These are phyloP conservation scores for Neoaliturus tenellus DNA, from an alignment of 2,888 invertebrate species.

Conservation along the genomic window DNA sequence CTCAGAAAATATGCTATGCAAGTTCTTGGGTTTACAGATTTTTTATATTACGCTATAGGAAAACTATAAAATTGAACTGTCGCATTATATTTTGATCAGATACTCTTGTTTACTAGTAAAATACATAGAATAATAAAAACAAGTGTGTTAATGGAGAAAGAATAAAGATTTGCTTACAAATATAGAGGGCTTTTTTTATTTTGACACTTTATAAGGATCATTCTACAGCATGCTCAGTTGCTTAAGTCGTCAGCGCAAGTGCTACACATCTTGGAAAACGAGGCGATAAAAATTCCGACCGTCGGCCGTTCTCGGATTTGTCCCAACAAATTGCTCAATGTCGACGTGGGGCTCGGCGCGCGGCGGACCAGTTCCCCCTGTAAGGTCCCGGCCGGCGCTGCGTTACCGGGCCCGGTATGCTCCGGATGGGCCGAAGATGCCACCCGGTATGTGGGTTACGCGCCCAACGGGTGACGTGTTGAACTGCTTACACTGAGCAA, in stretches of 20 bases:
- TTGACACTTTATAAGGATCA: too few species aligned
- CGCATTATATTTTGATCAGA: too few species aligned
- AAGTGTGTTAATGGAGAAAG: too few species aligned
- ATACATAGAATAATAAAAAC: too few species aligned
- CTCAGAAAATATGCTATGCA: too few species aligned
- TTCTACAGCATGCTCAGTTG: background rate
- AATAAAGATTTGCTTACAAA: too few species aligned
- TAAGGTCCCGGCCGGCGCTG: background rate
- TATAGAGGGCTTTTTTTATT: too few species aligned
- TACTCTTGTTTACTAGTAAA: too few species aligned
- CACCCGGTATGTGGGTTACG: background rate
- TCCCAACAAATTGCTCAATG: constrained; percentile 9
- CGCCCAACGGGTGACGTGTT: background rate
- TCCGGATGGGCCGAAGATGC: background rate
- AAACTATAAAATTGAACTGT: too few species aligned
- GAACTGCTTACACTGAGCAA: too few species aligned
- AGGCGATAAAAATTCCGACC: constrained; percentile 23
- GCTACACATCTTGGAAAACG: background rate
- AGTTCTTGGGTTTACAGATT: too few species aligned
- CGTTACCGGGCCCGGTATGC: background rate
- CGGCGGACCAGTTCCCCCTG: background rate
- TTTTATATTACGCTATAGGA: too few species aligned
- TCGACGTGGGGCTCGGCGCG: background rate
- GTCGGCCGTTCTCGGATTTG: background rate
- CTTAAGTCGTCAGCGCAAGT: background rate